These are phyloP conservation scores for Brachypodius melanocephalos DNA, from an alignment of 2,113 vertebrate genomes.

Conservation along the genomic window DNA sequence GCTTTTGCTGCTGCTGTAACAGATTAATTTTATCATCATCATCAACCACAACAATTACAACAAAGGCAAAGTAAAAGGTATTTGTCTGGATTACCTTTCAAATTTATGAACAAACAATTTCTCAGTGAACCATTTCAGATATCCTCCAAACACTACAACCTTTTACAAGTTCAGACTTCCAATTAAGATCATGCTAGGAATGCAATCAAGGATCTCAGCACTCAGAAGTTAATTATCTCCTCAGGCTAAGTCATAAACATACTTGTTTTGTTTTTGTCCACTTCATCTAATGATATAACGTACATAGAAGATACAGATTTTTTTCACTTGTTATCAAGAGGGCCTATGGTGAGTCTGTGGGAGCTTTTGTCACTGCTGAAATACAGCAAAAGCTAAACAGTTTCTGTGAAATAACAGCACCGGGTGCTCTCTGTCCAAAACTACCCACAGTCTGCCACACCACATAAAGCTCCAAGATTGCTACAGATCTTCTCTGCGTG, in stretches of 20 bases:
- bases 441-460: conserved; percentile 33
- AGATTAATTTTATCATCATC: conserved; percentile 70
- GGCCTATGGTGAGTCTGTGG: conserved; percentile 54
- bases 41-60: conserved; percentile 59
- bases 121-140: conserved; percentile 65
- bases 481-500: not conserved
- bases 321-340: conserved; percentile 52
- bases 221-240: conserved; percentile 81
- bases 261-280: conserved; percentile 73
- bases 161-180: conserved; percentile 71
- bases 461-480: not conserved
- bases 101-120: conserved; percentile 71
- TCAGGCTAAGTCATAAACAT: conserved; percentile 73
- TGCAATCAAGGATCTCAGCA: conserved; percentile 77
- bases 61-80: conserved; percentile 31
- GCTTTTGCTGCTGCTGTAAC: conserved; percentile 23
- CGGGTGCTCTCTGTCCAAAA: conserved; percentile 11
- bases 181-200: conserved; percentile 79
- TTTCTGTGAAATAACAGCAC: conserved; percentile 54
- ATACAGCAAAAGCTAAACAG: conserved; percentile 37
- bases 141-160: conserved; percentile 41
- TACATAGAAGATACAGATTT: conserved; percentile 53
- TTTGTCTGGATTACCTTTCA: conserved; percentile 67
- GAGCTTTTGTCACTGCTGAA: conserved; percentile 48
- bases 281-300: conserved; percentile 70